phyloP scores from a whole-genome alignment of 1,140 invertebrate species.

The Apis florea region DNA sequence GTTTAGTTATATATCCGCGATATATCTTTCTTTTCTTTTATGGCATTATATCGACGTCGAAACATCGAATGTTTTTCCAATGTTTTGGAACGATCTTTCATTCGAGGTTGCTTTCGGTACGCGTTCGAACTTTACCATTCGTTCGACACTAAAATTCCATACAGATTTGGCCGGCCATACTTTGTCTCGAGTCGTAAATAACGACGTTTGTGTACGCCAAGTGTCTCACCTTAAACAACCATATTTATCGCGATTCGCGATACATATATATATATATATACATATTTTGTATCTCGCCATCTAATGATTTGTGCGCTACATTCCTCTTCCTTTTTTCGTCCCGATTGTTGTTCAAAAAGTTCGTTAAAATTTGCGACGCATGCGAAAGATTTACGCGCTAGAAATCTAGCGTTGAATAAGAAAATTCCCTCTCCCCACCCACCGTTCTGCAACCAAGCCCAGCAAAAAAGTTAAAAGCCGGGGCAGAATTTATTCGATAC shows the following conservation, averaged over 20 bases:
- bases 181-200: constrained; percentile 62
- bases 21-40: constrained; percentile 1
- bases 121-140: constrained; percentile 23
- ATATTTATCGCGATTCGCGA: too few relatives aligned
- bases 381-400: background rate
- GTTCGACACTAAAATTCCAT: constrained; percentile 51
- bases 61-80: constrained; percentile 34
- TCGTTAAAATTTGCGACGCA: too few relatives aligned
- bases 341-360: too few relatives aligned
- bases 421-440: too few relatives aligned
- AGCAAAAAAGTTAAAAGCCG: background rate
- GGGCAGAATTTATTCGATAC: background rate
- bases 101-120: constrained; percentile 34
- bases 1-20: background rate
- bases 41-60: background rate
- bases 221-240: constrained; percentile 52
- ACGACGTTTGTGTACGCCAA: constrained; percentile 23
- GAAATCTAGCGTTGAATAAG: background rate
- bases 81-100: background rate
- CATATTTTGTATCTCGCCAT: constrained; percentile 48
- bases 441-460: too few relatives aligned
- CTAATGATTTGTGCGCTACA: background rate
- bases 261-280: too few relatives aligned
- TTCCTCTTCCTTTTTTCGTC: too few relatives aligned
- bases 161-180: constrained; percentile 44